phyloP scores from a whole-genome alignment of 2,113 vertebrate species.

The Scomber colias region DNA sequence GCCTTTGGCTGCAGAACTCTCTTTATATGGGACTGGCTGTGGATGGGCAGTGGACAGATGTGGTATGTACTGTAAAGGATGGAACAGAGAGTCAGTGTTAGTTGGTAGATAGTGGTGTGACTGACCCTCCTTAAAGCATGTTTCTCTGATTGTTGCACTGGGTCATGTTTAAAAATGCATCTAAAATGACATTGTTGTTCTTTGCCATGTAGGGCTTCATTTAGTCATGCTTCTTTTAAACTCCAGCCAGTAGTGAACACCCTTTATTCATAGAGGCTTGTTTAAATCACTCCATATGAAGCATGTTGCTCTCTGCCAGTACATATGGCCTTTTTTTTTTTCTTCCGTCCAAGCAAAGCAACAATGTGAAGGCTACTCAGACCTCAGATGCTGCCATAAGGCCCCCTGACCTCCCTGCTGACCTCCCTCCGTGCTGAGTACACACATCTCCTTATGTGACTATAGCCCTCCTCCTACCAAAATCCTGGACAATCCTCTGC shows the following conservation, averaged over 20 bases:
- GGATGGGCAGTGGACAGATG: constrained; percentile 48
- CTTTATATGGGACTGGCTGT: constrained; percentile 48
- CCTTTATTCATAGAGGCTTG: constrained; percentile 7
- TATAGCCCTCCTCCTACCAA: background rate
- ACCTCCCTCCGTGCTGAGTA: background rate
- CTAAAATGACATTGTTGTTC: background rate
- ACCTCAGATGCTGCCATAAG: background rate
- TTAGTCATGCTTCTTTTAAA: background rate
- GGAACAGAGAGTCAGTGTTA: background rate
- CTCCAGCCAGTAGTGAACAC: background rate
- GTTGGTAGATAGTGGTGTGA: background rate
- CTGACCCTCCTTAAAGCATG: no score
- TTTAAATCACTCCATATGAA: constrained; percentile 47
- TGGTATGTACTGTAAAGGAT: constrained; percentile 54
- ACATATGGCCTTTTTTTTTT: constrained; percentile 10
- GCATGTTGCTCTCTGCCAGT: background rate
- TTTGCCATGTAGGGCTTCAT: background rate
- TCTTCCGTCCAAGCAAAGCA: background rate
- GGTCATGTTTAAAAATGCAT: background rate
- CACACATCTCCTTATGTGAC: background rate
- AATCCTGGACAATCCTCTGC: background rate
- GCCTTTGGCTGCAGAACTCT: constrained; percentile 53
- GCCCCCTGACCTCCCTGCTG: background rate
- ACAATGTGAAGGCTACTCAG: background rate
- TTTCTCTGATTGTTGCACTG: background rate